Conservation (phyloP, 2,113 vertebrate species). For the Speoplatyrhinus poulsoni region DNA sequence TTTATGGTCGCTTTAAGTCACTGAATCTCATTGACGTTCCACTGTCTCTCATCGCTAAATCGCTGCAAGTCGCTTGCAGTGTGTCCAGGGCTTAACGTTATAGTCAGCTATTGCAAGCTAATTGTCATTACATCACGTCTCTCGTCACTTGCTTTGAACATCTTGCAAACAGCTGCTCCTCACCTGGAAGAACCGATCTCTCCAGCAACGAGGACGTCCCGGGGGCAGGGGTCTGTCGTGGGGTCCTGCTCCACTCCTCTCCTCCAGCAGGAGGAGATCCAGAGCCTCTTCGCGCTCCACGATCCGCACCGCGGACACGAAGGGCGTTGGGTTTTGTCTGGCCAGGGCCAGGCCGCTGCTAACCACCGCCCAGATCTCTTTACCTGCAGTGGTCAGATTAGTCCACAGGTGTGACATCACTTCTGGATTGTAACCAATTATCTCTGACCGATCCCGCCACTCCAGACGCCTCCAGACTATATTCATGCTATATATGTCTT, state of each 20-base stretch:
- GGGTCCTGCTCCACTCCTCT: constrained; percentile 48
- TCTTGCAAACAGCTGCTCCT: background rate
- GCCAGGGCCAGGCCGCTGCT: constrained; percentile 79
- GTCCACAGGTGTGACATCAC: too few relatives aligned
- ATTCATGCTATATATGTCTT: too few relatives aligned
- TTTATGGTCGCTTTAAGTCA: too few relatives aligned
- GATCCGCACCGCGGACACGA: constrained; percentile 90
- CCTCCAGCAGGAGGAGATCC: constrained; percentile 72
- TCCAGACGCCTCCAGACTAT: too few relatives aligned
- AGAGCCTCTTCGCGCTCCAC: constrained; percentile 89
- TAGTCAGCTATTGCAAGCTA: too few relatives aligned
- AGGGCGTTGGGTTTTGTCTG: constrained; percentile 83
- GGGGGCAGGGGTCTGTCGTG: constrained; percentile 71
- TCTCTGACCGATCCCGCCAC: too few relatives aligned
- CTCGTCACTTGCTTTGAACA: background rate
- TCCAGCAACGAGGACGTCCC: constrained; percentile 87
- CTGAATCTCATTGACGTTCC: too few relatives aligned
- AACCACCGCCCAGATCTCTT: constrained; percentile 84
- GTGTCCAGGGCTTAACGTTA: too few relatives aligned
- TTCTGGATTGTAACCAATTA: too few relatives aligned
- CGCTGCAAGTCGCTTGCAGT: too few relatives aligned
- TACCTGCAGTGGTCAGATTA: constrained; percentile 46
- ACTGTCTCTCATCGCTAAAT: too few relatives aligned
- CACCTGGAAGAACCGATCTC: constrained; percentile 82
- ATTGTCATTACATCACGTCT: too few relatives aligned